Evolutionary conservation across 2,797 vertebrate genomes (phyloP).

Genomic region (Dromococcyx pavoninus): DNA sequence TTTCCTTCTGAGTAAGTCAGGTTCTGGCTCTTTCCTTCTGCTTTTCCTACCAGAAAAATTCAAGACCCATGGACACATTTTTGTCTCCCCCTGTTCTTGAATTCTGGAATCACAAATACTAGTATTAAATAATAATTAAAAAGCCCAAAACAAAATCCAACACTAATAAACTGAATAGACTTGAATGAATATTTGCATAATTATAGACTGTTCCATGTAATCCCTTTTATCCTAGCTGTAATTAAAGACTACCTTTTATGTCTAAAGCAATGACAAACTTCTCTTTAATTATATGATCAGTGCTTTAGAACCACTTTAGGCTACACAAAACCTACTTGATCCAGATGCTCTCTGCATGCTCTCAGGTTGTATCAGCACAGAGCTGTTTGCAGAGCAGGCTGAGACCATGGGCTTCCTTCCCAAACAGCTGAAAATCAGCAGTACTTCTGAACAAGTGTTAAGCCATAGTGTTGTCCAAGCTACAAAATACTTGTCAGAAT

Average conservation of each 20-base stretch:
- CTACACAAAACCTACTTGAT: not conserved
- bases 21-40: not conserved
- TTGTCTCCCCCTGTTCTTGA: not conserved
- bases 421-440: not conserved
- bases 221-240: not conserved
- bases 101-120: not conserved
- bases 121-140: not conserved
- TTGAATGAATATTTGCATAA: constrained; percentile 30
- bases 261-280: constrained; percentile 4
- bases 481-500: not conserved
- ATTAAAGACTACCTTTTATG: constrained; percentile 19
- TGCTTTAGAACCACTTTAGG: not conserved
- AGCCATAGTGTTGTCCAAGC: not conserved
- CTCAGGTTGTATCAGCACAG: not conserved
- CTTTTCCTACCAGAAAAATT: not conserved
- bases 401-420: not conserved
- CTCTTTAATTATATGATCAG: not conserved
- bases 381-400: not conserved
- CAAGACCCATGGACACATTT: rapidly evolving
- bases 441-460: not conserved
- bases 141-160: not conserved
- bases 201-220: not conserved
- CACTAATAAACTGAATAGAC: not conserved
- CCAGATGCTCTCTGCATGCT: not conserved
- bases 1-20: constrained; percentile 84